These are phyloP conservation scores for Cyclina sinensis DNA, from an alignment of 1,140 invertebrate species.

Conservation along the genomic window DNA sequence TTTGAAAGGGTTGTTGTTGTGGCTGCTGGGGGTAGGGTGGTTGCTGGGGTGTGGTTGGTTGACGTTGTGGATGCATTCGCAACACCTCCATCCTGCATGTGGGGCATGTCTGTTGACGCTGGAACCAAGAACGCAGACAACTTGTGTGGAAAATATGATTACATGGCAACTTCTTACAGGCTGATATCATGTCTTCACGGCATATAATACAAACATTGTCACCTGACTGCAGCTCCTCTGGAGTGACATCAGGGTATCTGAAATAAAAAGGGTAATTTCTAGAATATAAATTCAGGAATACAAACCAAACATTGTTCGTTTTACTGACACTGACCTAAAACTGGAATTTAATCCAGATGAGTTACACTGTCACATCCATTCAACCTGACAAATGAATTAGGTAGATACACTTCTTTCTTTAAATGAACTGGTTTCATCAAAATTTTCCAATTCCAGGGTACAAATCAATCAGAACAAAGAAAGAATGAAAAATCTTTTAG, in stretches of 20 bases:
- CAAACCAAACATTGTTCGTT: no score
- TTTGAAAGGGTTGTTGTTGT: slow-evolving; percentile 70
- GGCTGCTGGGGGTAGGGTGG: slow-evolving; percentile 57
- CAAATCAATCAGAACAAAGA: no score
- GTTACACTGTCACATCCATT: no score
- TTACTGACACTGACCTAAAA: no score
- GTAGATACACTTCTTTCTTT: no score
- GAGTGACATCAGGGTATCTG: slow-evolving; percentile 96
- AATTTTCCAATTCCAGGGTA: no score
- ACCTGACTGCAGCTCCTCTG: slow-evolving; percentile 96
- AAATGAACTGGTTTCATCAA: no score
- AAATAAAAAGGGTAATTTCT: background rate
- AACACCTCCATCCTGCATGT: slow-evolving; percentile 99
- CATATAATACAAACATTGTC: slow-evolving; percentile 99
- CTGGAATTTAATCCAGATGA: no score
- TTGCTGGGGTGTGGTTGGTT: slow-evolving; percentile 67
- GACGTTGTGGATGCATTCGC: slow-evolving; percentile 86
- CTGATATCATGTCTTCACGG: slow-evolving; percentile 94
- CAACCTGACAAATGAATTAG: no score
- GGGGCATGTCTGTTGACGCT: slow-evolving; percentile 99
- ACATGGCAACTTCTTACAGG: slow-evolving; percentile 97
- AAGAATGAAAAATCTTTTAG: no score
- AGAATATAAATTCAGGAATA: no score
- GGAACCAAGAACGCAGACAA: slow-evolving; percentile 99
- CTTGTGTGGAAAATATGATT: slow-evolving; percentile 99